Evolutionary conservation across 2,888 invertebrate genomes (phyloP), one percentile per base, ranked within the genome.

Genomic region (Drosophila algonquin): DNA sequence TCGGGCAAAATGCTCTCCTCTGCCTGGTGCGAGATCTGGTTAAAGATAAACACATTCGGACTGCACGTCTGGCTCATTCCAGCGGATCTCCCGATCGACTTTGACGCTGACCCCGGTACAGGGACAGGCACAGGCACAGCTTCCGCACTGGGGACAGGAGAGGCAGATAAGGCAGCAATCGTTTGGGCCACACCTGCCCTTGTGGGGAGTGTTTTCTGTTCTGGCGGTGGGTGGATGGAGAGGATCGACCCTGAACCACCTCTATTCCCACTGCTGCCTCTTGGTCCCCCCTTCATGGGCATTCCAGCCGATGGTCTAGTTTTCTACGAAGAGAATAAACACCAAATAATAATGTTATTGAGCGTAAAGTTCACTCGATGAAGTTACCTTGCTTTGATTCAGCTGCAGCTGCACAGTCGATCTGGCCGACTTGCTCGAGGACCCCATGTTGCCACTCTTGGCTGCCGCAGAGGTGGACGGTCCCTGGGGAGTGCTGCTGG

Each of bases 1-100:
- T 82, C 82, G 1, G 82, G 82, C 53, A 82, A 47, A 2, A 82
- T 82, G 53, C 87, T 64, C 21, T 82, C 82, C 50, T 82, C 82
- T 27, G 65, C 52, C 46, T 69, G 73, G 10, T 70, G 58, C 9
- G 69, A n/a, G 3, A 73, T 45, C 12, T 87, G 87, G 16, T 78
- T 81, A 1, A 83, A 56, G 32, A 75, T 69, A 18, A 76, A 81
- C 6, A 74, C 30, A 60, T 77, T 80, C 5, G 54, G 61, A 57
- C 73, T 87, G 14, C 68, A 18, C 46, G 8, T 27, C 8, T 12
- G 16, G 7, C n/a, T 30, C 8, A 21, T n/a, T 14, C 40, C 40
- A 40, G 2, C 14, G 40, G 40, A 7, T 40, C 40, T 6, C 2
- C 40, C 40, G 14, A 6, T 40, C 21, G 54, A 21, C 8, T 40